Percentiles rank a stretch among this genome's conserved stretches.
Conservation (phyloP, 2,797 vertebrate genomes). For the Pipistrellus pygmaeus region DNA sequence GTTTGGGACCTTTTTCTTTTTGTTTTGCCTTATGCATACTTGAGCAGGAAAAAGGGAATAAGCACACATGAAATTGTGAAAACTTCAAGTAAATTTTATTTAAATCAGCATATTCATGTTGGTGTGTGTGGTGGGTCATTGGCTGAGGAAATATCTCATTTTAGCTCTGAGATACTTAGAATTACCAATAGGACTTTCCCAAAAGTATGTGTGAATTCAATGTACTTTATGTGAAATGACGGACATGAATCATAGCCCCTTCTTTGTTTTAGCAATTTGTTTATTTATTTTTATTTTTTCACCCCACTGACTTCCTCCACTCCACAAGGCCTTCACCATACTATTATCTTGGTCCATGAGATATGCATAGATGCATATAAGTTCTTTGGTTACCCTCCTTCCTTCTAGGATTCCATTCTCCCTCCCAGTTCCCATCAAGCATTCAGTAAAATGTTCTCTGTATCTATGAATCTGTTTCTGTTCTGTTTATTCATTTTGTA, state of each 20-base stretch:
- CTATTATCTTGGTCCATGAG: background rate
- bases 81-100: constrained; percentile 20
- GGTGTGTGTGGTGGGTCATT: background rate
- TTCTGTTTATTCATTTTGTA: background rate
- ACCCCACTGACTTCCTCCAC: background rate
- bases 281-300: background rate
- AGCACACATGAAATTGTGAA: background rate
- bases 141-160: constrained; percentile 17
- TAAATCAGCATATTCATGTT: constrained; percentile 16
- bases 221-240: background rate
- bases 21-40: background rate
- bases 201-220: background rate
- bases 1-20: rapidly evolving
- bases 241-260: background rate
- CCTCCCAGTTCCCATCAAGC: background rate
- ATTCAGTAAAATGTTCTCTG: background rate
- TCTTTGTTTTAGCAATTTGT: constrained; percentile 26
- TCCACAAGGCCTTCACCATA: background rate
- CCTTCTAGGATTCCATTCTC: background rate
- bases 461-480: background rate
- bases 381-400: background rate
- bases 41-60: background rate
- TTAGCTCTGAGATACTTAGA: constrained; percentile 11
- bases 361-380: background rate
- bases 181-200: background rate